A percentile compares a stretch with the other conserved stretches of the same genome.
These are phyloP conservation scores for Spodoptera exigua DNA, from an alignment of 2,888 invertebrate genomes.

Conservation along the genomic window DNA sequence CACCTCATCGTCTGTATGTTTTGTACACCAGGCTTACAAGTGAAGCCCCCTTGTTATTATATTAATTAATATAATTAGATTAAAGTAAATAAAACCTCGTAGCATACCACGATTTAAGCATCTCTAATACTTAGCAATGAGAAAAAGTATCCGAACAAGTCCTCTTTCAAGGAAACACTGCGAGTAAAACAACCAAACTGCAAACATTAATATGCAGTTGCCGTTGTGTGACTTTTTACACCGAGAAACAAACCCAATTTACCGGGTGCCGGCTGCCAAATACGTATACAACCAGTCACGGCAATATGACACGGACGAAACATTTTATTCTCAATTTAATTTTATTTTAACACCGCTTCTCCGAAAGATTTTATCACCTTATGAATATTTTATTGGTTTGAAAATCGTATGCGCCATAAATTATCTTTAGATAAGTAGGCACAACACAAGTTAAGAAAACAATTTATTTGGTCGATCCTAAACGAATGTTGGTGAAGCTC, in stretches of 20 bases:
- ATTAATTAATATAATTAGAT: no score
- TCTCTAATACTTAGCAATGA: background rate
- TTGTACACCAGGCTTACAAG: no score
- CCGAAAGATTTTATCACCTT: constrained; percentile 74
- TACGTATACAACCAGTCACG: constrained; percentile 53
- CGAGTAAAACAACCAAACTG: constrained; percentile 3
- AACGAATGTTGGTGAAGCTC: constrained; percentile 28
- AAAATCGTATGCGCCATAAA: constrained; percentile 66
- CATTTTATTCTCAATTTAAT: constrained; percentile 51
- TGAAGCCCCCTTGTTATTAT: no score
- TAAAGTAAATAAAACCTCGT: no score
- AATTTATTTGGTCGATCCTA: constrained; percentile 49
- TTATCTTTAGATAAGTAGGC: constrained; percentile 54
- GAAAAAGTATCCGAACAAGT: constrained; percentile 27
- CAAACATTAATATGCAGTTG: constrained; percentile 3
- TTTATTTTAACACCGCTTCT: constrained; percentile 59
- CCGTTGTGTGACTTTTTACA: constrained; percentile 25
- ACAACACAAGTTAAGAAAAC: constrained; percentile 52
- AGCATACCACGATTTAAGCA: constrained; percentile 8
- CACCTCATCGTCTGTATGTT: no score
- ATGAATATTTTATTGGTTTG: constrained; percentile 74
- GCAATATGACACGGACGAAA: constrained; percentile 64
- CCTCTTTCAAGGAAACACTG: constrained; percentile 25
- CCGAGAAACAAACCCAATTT: constrained; percentile 53
- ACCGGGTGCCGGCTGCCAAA: constrained; percentile 52